Conservation (phyloP, 2,113 vertebrate species). For the Nyctereutes procyonoides region DNA sequence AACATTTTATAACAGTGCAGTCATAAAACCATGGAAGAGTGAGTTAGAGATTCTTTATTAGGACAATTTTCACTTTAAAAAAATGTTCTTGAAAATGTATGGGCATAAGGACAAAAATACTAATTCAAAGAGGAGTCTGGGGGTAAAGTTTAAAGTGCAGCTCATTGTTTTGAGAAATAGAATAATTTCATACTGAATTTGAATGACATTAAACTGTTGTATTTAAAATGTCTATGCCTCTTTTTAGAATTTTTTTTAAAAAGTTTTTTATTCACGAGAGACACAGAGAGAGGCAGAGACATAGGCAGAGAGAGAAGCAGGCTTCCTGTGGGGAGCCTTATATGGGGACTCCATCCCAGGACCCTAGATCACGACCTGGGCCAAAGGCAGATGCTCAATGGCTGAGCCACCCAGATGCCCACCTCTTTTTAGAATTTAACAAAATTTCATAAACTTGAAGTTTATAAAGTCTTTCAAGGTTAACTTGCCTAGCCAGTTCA, state of each 20-base stretch:
- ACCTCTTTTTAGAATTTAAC: not conserved
- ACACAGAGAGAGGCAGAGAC: too few relatives aligned
- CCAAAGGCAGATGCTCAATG: too few relatives aligned
- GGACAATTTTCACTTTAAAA: not conserved
- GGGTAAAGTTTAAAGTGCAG: slow-evolving; percentile 22
- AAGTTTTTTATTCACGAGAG: too few relatives aligned
- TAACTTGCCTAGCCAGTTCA: not conserved
- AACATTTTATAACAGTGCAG: slow-evolving; percentile 21
- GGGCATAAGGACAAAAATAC: not conserved
- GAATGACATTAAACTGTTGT: slow-evolving; percentile 1
- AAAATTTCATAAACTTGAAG: slow-evolving; percentile 41
- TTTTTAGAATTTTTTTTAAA: not conserved
- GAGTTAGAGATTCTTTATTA: not conserved
- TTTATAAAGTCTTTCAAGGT: not conserved
- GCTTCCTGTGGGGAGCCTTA: too few relatives aligned
- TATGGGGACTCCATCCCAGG: too few relatives aligned
- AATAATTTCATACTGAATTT: slow-evolving; percentile 16
- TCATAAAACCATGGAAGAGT: slow-evolving; percentile 27
- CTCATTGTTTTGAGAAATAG: slow-evolving; percentile 7
- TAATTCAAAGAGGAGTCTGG: not conserved
- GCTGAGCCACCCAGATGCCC: too few relatives aligned
- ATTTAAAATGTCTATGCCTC: slow-evolving; percentile 32
- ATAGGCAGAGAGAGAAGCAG: too few relatives aligned
- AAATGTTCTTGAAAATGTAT: not conserved
- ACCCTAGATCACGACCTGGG: too few relatives aligned